Evolutionary conservation across 2,797 vertebrate species (phyloP).

Genomic region (Anguilla marmorata): DNA sequence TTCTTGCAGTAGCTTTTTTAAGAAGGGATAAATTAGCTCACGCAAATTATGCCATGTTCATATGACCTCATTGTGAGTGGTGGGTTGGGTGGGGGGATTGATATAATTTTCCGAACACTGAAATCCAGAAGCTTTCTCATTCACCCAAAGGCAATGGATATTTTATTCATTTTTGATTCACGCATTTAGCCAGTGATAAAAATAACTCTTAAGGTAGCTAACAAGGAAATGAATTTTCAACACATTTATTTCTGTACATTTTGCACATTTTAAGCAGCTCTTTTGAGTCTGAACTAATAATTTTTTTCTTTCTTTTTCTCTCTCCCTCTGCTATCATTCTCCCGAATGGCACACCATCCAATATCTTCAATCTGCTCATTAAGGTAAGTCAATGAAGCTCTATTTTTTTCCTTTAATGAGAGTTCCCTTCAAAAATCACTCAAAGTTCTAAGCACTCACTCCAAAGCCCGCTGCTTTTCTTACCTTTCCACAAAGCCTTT

Average conservation of each 20-base stretch:
- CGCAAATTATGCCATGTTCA: too few relatives aligned
- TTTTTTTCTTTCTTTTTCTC: conserved; percentile 8
- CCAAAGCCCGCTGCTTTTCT: neutral
- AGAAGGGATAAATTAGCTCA: too few relatives aligned
- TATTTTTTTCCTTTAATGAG: neutral
- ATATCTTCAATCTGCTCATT: neutral
- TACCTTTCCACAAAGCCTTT: neutral
- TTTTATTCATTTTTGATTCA: neutral
- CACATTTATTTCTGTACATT: neutral
- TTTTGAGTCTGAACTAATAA: conserved; percentile 7
- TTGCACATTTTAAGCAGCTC: neutral
- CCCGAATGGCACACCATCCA: neutral
- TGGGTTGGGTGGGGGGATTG: too few relatives aligned
- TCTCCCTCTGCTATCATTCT: too few relatives aligned
- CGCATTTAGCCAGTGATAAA: neutral
- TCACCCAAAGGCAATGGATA: neutral
- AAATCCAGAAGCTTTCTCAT: neutral
- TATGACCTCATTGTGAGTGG: too few relatives aligned
- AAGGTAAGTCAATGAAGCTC: conserved; percentile 25
- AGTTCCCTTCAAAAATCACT: neutral
- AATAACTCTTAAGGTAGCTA: neutral
- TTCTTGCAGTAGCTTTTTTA: neutral
- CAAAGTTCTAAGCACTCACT: neutral
- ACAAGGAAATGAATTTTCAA: neutral
- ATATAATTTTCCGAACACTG: neutral